Evolutionary conservation across 2,888 invertebrate species (phyloP).

Genomic region (Resseliella maxima): DNA sequence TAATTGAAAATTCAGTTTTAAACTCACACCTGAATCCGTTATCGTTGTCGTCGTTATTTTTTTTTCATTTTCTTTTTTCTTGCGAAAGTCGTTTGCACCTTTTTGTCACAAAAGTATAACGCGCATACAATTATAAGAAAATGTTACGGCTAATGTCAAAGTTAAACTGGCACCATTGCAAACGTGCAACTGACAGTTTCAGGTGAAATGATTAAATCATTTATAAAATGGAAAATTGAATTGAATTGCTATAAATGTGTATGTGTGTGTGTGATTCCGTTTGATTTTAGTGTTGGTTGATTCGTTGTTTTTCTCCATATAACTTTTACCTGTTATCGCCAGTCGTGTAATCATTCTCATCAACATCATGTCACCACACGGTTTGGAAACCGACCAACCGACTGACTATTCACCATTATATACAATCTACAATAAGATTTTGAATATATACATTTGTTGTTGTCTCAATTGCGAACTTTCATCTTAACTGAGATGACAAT

Average conservation of each 20-base stretch:
- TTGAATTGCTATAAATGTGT: slow-evolving; percentile 27
- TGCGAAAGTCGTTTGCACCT: not conserved
- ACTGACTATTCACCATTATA: too few species aligned
- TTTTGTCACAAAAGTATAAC: not conserved
- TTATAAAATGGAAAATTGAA: slow-evolving; percentile 48
- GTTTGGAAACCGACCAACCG: too few species aligned
- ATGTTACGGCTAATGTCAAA: not conserved
- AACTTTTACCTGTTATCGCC: not conserved
- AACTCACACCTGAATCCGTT: not conserved
- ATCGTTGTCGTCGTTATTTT: not conserved
- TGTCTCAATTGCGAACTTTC: too few species aligned
- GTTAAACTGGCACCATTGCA: not conserved
- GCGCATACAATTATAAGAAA: slow-evolving; percentile 21
- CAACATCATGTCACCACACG: not conserved
- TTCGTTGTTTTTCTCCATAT: slow-evolving; percentile 26
- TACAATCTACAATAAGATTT: not conserved
- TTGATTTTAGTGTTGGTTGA: slow-evolving; percentile 18
- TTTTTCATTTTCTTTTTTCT: not conserved
- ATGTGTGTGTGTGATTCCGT: not conserved
- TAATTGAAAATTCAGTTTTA: slow-evolving; percentile 23
- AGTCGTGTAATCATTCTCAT: not conserved
- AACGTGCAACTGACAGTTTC: slow-evolving; percentile 37
- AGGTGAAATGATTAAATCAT: slow-evolving; percentile 47
- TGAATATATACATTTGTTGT: not conserved
- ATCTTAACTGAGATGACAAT: not conserved